Conservation (phyloP, 1,140 invertebrate species). For the Cyclina sinensis region DNA sequence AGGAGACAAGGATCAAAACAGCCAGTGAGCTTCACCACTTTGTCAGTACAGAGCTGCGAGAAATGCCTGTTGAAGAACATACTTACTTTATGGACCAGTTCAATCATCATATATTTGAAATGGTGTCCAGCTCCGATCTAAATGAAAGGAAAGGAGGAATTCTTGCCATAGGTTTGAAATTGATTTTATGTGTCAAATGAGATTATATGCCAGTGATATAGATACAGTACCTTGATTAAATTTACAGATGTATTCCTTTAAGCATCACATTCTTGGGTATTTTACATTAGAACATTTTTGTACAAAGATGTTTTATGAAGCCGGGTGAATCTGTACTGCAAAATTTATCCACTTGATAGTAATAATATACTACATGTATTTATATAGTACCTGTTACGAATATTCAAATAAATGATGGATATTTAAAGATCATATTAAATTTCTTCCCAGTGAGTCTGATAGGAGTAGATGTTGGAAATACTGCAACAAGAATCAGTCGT, state of each 20-base stretch:
- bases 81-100: conserved; percentile 97
- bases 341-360: no score
- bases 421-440: no score
- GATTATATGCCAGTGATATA: conserved; percentile 90
- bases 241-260: no score
- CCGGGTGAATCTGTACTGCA: no score
- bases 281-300: no score
- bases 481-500: conserved; percentile 94
- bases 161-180: conserved; percentile 93
- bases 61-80: conserved; percentile 95
- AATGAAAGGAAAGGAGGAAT: conserved; percentile 98
- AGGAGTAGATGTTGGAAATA: conserved; percentile 96
- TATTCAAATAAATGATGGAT: no score
- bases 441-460: conserved; percentile 93
- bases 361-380: no score
- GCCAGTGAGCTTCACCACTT: conserved; percentile 96
- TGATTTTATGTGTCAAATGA: not conserved
- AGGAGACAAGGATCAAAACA: conserved; percentile 94
- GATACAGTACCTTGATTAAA: no score
- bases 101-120: conserved; percentile 98
- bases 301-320: no score
- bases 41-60: conserved; percentile 96
- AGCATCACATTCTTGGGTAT: no score
- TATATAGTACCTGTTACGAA: no score
- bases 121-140: conserved; percentile 96